Evolutionary conservation across 2,888 invertebrate species (phyloP), one percentile per base, ranked within the genome.

Genomic region (Ophioninae sp.): DNA sequence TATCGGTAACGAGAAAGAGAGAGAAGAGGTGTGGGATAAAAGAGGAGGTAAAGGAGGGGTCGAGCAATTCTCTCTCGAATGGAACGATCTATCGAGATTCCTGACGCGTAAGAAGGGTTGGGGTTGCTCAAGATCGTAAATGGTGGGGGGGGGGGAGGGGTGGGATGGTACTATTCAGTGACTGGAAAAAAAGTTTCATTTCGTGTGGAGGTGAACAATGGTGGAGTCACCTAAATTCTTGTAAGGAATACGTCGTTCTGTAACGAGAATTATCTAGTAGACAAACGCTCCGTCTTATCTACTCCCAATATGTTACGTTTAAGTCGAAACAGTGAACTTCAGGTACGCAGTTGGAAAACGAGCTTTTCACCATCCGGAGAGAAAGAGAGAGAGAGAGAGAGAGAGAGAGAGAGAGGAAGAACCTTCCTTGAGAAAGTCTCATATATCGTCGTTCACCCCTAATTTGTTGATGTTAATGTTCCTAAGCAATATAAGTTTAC

Each of bases 401-500:
- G 44, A 17, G 44, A 0, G 13, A 13, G 13, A 44, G 44, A 13
- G 44, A 44, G 44, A 44, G 8, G 1, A 13, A 0, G 65, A 75
- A 39, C 65, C 69, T 79, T 68, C 76, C 57, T 64, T 72, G 41
- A 69, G 61, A 62, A 44, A 56, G 82, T 85, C 87, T 77, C 88
- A 81, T 89, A 87, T 82, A 90, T 90, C 88, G 87, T 90, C 85
- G 86, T 90, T 88, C 84, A n/a, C 17, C 57, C 79, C 82, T 90
- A 89, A 90, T 89, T 89, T 85, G 86, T 85, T 85, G 81, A 89
- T 89, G 88, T 88, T 88, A 89, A 87, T 88, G 86, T 67, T 80
- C 30, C 72, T 62, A 81, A 83, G 87, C 77, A 85, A 84, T 41
- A 81, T 79, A 78, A 88, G 75, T 87, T 87, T 88, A 86, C 86